These are phyloP conservation scores for Drosophila repletoides DNA, from an alignment of 1,140 invertebrate species.

Conservation along the genomic window DNA sequence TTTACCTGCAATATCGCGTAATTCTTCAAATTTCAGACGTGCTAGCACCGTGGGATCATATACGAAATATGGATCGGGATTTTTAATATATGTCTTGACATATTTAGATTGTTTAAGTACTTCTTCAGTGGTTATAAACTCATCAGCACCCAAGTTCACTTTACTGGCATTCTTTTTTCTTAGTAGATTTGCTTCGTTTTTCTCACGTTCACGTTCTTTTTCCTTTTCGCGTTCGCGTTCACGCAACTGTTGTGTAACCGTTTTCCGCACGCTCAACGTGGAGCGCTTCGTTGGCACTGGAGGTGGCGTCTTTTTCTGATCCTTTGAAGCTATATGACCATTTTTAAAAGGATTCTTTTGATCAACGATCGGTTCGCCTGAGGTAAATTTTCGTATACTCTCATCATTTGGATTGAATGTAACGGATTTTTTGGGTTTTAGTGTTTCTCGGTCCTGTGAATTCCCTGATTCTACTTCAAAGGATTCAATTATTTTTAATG, in stretches of 20 bases:
- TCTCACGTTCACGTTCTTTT: slow-evolving; percentile 47
- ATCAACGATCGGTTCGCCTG: slow-evolving; percentile 75
- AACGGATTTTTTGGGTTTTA: slow-evolving; percentile 67
- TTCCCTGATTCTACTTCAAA: background rate
- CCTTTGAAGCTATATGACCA: slow-evolving; percentile 16
- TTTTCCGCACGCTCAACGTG: slow-evolving; percentile 63
- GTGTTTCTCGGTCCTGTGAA: background rate
- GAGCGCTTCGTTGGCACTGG: slow-evolving; percentile 69
- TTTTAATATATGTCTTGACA: slow-evolving; percentile 81
- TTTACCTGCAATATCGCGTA: slow-evolving; percentile 41
- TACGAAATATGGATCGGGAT: slow-evolving; percentile 76
- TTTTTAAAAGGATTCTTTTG: slow-evolving; percentile 80
- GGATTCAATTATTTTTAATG: slow-evolving; percentile 47
- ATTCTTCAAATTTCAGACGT: slow-evolving; percentile 67
- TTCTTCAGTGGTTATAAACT: slow-evolving; percentile 80
- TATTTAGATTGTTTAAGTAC: slow-evolving; percentile 82
- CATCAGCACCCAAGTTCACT: slow-evolving; percentile 29
- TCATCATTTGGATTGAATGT: slow-evolving; percentile 77
- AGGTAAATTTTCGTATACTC: slow-evolving; percentile 71
- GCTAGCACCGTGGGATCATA: slow-evolving; percentile 79
- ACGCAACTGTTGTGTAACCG: slow-evolving; percentile 67
- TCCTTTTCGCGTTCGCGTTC: slow-evolving; percentile 63
- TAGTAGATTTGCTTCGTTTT: slow-evolving; percentile 58
- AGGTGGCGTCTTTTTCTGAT: slow-evolving; percentile 57
- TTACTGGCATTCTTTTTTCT: slow-evolving; percentile 30